phyloP scores from a whole-genome alignment of 2,797 vertebrate species.

The Florisuga fusca region DNA sequence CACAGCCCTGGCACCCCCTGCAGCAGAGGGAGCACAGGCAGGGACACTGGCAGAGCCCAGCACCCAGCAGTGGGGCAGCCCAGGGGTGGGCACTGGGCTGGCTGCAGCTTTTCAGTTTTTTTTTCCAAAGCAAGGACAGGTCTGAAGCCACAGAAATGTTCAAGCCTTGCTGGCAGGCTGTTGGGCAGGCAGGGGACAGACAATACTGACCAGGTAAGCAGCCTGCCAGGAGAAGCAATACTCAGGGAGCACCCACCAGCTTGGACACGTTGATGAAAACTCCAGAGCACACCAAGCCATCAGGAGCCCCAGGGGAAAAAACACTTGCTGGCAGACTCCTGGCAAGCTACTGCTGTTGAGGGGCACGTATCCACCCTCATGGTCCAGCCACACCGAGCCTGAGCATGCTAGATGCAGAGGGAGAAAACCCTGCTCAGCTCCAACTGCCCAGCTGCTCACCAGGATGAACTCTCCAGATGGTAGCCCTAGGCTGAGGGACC shows the following conservation, averaged over 20 bases:
- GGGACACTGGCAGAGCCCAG: background rate
- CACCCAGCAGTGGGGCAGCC: background rate
- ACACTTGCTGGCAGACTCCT: background rate
- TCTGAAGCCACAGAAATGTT: too few relatives aligned
- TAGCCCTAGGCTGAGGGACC: background rate
- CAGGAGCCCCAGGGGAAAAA: background rate
- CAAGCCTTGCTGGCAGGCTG: too few relatives aligned
- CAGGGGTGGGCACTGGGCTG: background rate
- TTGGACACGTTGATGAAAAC: background rate
- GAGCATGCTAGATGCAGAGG: fast-evolving
- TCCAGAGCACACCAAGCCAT: background rate
- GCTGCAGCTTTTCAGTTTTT: too few relatives aligned
- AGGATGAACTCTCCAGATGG: background rate
- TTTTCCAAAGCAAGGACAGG: too few relatives aligned
- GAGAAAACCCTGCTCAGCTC: background rate
- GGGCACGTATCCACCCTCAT: background rate
- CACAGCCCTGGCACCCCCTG: fast-evolving
- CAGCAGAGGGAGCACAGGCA: background rate
- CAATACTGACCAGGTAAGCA: background rate
- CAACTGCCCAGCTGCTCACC: background rate
- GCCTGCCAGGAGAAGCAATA: background rate
- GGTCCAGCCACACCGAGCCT: background rate
- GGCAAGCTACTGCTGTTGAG: fast-evolving
- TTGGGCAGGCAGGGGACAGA: background rate
- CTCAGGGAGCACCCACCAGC: background rate